These are phyloP conservation scores for Deroplatys truncata DNA, from an alignment of 2,888 invertebrate species.

Conservation along the genomic window DNA sequence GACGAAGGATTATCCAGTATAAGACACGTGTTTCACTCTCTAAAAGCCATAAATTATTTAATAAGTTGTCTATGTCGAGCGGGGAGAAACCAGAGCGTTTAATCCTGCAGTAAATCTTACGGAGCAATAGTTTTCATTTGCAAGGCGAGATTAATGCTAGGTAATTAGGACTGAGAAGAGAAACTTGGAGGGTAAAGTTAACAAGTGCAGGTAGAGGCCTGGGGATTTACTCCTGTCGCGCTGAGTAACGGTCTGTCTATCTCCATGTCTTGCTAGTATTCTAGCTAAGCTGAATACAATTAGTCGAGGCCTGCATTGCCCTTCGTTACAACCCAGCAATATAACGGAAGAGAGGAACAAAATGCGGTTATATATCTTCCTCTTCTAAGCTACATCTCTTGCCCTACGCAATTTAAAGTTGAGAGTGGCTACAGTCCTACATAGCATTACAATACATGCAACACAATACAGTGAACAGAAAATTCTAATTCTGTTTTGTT, in stretches of 20 bases:
- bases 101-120: background rate
- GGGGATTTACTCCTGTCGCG: background rate
- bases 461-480: too few species aligned
- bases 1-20: background rate
- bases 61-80: background rate
- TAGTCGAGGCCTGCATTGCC: too few species aligned
- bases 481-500: too few species aligned
- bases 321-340: too few species aligned
- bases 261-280: background rate
- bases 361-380: too few species aligned
- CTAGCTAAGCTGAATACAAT: too few species aligned
- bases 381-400: too few species aligned
- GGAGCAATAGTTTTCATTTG: background rate
- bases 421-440: too few species aligned
- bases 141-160: background rate
- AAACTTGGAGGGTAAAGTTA: background rate
- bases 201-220: background rate
- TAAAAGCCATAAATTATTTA: background rate
- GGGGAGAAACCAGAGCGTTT: background rate
- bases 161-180: background rate
- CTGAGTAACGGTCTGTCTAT: background rate
- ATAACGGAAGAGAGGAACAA: too few species aligned
- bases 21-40: background rate
- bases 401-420: too few species aligned
- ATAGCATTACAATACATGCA: too few species aligned